Evolutionary conservation across 2,113 vertebrate genomes (phyloP), one percentile per base, ranked within the genome.

Genomic region (Erpornis zantholeuca): DNA sequence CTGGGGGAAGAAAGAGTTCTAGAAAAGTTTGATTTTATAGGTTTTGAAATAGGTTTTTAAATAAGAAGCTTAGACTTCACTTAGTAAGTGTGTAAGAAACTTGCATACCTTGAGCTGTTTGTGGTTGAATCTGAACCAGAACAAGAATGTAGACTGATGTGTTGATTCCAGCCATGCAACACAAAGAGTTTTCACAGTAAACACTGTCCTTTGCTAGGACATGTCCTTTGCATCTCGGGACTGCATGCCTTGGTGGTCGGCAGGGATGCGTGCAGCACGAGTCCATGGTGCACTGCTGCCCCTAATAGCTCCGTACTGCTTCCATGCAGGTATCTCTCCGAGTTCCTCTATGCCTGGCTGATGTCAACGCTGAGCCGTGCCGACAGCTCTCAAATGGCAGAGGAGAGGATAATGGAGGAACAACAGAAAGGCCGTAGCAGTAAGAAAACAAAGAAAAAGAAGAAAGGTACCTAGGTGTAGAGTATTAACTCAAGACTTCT

Each of bases 381-480:
- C 1, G 99, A 99, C 97, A 99, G 99, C 91, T 99, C 99, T 60
- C 99, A 99, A 35, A 99, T 99, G 98, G 99, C 99, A 2, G 99
- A 99, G 95, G 99, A 99, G 93, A 98, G 99, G 71, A 99, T 99
- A 92, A 96, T 99, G 97, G 99, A 99, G 96, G 99, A 99, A 85
- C 99, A 99, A 89, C 98, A 99, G 91, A 99, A 99, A 97, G 99
- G 99, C 38, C 99, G 99, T 14, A 99, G 99, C 92, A 99, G 99
- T 97, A 99, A 99, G 97, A 99, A 99, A 97, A 98, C 98, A 38
- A 99, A 99, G 98, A 99, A 99, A 97, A 99, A 99, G 98, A 99
- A 99, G 96, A 99, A 99, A 98, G 99, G 99, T 99, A 96, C 38
- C n/a, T 63, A 23, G 29, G 4, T 68, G 47, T 88, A 31, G 29